Evolutionary conservation across 2,888 invertebrate genomes (phyloP), one percentile per base, ranked within the genome.

Genomic region (Coleophora deauratella): DNA sequence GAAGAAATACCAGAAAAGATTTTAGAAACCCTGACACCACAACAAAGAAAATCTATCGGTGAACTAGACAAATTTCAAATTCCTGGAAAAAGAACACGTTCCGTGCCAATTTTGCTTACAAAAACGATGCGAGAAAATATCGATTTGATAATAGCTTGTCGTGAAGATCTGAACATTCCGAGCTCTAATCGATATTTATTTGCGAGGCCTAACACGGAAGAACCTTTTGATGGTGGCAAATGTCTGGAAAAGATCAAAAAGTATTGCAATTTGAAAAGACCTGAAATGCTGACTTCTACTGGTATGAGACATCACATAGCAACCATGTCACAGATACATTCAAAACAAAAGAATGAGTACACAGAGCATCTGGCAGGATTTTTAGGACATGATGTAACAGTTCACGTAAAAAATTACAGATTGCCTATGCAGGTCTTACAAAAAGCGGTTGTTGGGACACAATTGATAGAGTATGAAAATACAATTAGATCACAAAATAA

Each of bases 271-370:
- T 31, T 31, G 14, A 40, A 36, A 32, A 3, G 32, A 40, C 32
- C 32, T 35, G 21, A 41, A 41, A 36, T 40, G 40, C 15, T 43
- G 9, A 43, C 43, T 15, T 38, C 43, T 12, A 40, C 40, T 11
- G 39, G 43, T 9, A n/a, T 43, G 30, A 31, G 39, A 12, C 39
- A 43, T 13, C 43, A 43, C 28, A 39, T 43, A 33, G 40, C 43
- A 6, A 43, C 43, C 11, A 43, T 43, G 33, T 40, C 43, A 21
- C 43, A 37, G 34, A 9, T 40, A 11, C 37, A 40, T 40, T 30
- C 37, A 21, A 43, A 28, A 32, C 15, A 21, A 36, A 27, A 41
- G 21, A 36, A 41, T 38, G 3, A 42, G 30, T 42, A 42, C 13
- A 42, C 42, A 6, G 34, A 42, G 27, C 42, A 42, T 37, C 33